These are phyloP conservation scores for Puma concolor DNA, from an alignment of 2,113 vertebrate species.

Conservation along the genomic window DNA sequence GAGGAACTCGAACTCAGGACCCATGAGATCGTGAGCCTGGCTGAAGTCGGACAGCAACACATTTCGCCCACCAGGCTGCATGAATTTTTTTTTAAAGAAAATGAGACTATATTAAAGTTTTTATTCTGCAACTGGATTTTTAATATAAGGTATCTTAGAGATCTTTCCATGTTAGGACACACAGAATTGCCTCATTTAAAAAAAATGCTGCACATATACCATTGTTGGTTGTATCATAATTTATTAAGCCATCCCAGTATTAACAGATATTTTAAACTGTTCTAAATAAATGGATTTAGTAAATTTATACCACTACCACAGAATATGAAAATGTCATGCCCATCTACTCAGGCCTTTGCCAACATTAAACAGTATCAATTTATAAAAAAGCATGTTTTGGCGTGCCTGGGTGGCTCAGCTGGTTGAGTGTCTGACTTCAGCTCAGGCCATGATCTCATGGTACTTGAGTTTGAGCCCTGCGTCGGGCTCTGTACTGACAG, in stretches of 20 bases:
- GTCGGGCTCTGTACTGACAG: too few species aligned
- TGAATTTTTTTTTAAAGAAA: neutral
- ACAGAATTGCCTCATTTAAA: neutral
- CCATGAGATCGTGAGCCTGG: too few species aligned
- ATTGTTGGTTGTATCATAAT: neutral
- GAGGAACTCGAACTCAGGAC: too few species aligned
- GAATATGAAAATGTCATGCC: neutral
- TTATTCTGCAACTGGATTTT: neutral
- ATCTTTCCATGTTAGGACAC: neutral
- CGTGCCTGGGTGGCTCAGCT: too few species aligned
- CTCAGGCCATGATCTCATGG: too few species aligned
- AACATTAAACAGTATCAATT: neutral
- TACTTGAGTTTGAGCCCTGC: too few species aligned
- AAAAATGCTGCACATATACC: neutral
- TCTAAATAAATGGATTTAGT: neutral
- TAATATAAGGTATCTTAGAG: neutral
- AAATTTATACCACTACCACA: slow-evolving; percentile 13
- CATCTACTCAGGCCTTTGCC: neutral
- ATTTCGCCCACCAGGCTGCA: too few species aligned
- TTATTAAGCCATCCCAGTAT: neutral
- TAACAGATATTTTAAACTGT: neutral
- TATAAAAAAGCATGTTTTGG: neutral
- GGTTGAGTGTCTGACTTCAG: too few species aligned
- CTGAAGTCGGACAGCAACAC: too few species aligned
- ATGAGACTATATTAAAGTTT: neutral